Base-by-base conservation (phyloP, 2,797 vertebrate genomes). In the Neopelma chrysocephalum region DNA sequence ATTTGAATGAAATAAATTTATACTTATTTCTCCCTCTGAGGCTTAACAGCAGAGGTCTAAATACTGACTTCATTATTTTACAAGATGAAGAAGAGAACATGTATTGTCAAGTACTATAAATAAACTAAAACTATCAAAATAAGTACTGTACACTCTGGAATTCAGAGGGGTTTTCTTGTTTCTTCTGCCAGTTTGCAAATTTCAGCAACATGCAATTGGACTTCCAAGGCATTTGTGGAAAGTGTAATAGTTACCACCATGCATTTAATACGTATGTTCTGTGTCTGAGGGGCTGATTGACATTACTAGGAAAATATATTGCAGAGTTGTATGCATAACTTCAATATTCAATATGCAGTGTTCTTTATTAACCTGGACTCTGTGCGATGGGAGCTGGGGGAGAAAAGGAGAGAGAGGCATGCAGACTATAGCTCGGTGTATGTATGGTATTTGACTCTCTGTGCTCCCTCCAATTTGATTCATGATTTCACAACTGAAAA, bases 41-140 rank as follows among this genome's bases (percentile, higher is more conserved):
- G 80, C 93, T 80, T 94, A 88, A 56, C 81, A 80, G 62, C 61
- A 40, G 69, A 89, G n/a, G 38, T 95, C 47, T 84, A 38, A 95
- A 82, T 82, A 79, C 53, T 15, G 36, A 32, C 73, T 88, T 77
- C 20, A 25, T 95, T 85, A 53, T 73, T 79, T 91, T 81, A 75
- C 58, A 79, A 80, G 84, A 89, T 57, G 9, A 65, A 56, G 75
- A 51, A 54, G 53, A 65, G 71, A 92, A 48, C 61, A 31, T 89
- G 89, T 82, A 90, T 96, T 94, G 68, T 95, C 83, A 92, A 93
- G 83, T 85, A 89, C 94, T 94, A 81, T 93, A 95, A 90, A 96
- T 93, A 96, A 94, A 70, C 42, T 83, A 36, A 65, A 85, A 62
- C 88, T 94, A 78, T 94, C 78, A 96, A 95, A 96, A 90, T 89